These are phyloP conservation scores for Spongilla lacustris DNA, from an alignment of 37 sponge, comb jelly and placozoan species.

Conservation along the genomic window DNA sequence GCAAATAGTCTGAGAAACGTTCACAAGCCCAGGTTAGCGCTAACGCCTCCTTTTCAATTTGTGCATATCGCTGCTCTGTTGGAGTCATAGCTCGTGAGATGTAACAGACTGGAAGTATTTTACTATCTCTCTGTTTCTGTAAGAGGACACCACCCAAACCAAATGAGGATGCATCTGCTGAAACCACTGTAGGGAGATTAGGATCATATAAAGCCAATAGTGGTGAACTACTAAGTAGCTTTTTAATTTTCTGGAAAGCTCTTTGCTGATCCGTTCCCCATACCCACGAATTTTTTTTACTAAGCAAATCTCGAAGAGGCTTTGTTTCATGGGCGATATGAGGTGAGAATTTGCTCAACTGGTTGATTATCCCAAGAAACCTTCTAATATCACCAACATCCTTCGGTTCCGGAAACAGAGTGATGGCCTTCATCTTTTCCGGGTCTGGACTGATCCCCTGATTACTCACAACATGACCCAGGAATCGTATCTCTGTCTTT, in stretches of 20 bases:
- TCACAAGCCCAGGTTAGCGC: slow-evolving; percentile 52
- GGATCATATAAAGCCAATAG: too few species aligned
- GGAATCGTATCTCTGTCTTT: slow-evolving; percentile 5
- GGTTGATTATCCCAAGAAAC: slow-evolving; percentile 50
- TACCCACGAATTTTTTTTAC: slow-evolving; percentile 14
- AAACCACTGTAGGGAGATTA: background rate
- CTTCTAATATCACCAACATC: slow-evolving; percentile 14
- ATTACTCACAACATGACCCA: slow-evolving; percentile 41
- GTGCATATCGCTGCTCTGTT: slow-evolving; percentile 43
- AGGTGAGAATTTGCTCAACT: slow-evolving; percentile 34
- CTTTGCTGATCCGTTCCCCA: slow-evolving; percentile 43
- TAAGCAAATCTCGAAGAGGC: slow-evolving; percentile 38
- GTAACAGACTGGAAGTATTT: too few species aligned
- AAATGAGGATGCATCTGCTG: too few species aligned
- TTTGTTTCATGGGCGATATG: slow-evolving; percentile 5
- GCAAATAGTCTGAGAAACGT: background rate
- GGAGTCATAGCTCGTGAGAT: slow-evolving; percentile 44
- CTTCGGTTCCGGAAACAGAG: slow-evolving; percentile 8
- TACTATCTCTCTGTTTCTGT: too few species aligned
- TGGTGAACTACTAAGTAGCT: too few species aligned
- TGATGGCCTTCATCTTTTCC: slow-evolving; percentile 13
- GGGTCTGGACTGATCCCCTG: background rate
- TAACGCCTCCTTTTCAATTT: slow-evolving; percentile 61
- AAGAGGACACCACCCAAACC: too few species aligned
- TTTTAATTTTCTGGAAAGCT: slow-evolving; percentile 32